Percentiles rank a stretch among this genome's conserved stretches.
phyloP scores from a whole-genome alignment of 2,797 vertebrate species.

The Chelmon rostratus region DNA sequence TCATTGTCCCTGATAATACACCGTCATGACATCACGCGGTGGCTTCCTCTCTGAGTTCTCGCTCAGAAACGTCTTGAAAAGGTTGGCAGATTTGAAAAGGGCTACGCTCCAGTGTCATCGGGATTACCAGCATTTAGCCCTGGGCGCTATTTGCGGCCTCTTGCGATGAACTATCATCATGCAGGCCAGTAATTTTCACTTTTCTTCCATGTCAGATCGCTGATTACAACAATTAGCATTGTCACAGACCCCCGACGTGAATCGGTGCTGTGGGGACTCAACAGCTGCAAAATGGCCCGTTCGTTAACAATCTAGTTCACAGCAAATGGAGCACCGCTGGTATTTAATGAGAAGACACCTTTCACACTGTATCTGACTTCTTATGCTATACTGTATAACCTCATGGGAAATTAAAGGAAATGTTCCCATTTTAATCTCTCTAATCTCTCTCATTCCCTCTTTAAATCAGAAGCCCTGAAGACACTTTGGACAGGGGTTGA shows the following conservation, averaged over 20 bases:
- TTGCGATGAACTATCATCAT: conserved; percentile 46
- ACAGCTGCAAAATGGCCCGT: conserved; percentile 48
- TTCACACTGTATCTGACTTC: conserved; percentile 44
- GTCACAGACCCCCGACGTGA: conserved; percentile 26
- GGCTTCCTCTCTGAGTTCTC: neutral
- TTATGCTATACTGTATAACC: conserved; percentile 38
- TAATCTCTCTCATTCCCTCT: conserved; percentile 45
- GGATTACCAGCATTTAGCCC: conserved; percentile 38
- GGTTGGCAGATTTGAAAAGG: conserved; percentile 10
- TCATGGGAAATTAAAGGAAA: conserved; percentile 61
- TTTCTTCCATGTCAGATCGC: conserved; percentile 22
- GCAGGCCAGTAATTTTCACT: conserved; percentile 47
- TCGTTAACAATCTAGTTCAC: conserved; percentile 54
- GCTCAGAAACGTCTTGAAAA: neutral
- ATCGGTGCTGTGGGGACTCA: conserved; percentile 23
- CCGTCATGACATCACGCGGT: too few species aligned
- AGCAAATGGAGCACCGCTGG: conserved; percentile 36
- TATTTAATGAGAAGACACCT: conserved; percentile 54
- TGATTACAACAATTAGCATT: conserved; percentile 67
- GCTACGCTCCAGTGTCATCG: conserved; percentile 14
- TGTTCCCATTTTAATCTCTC: conserved; percentile 45
- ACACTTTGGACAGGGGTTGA: conserved; percentile 12
- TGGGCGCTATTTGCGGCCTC: conserved; percentile 18
- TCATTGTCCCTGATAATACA: too few species aligned
- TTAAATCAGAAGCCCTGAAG: conserved; percentile 42